phyloP scores from a whole-genome alignment of 2,797 vertebrate species.

The Artibeus lituratus region DNA sequence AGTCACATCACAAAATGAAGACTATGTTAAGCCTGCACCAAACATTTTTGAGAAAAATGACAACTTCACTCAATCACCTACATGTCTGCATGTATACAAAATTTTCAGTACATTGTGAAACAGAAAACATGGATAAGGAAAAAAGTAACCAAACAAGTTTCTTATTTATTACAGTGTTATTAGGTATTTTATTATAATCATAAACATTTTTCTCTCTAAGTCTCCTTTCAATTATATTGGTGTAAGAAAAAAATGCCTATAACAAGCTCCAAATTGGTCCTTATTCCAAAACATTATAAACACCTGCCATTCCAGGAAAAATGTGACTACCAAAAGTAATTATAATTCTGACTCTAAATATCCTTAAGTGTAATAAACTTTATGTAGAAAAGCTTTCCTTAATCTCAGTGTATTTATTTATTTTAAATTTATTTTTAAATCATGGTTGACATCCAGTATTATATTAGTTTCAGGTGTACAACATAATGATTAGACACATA shows the following conservation, averaged over 20 bases:
- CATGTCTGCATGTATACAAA: background rate
- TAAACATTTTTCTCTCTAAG: background rate
- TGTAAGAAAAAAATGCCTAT: background rate
- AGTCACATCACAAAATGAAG: background rate
- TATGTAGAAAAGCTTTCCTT: background rate
- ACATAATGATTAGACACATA: background rate
- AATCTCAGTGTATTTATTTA: background rate
- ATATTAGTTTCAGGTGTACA: background rate
- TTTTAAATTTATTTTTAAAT: background rate
- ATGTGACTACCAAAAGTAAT: background rate
- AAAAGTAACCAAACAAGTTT: background rate
- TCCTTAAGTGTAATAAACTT: background rate
- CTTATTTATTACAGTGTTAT: background rate
- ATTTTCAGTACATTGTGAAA: background rate
- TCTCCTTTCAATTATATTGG: background rate
- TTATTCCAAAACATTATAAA: background rate
- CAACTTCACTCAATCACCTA: background rate
- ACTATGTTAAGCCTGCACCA: background rate
- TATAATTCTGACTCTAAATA: background rate
- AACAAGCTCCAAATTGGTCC: background rate
- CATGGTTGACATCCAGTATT: background rate
- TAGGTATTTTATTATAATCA: background rate
- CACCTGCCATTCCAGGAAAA: background rate
- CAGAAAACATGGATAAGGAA: background rate
- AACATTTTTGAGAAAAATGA: background rate